phyloP scores from a whole-genome alignment of 2,888 invertebrate species.

The Megastigmus dorsalis region DNA sequence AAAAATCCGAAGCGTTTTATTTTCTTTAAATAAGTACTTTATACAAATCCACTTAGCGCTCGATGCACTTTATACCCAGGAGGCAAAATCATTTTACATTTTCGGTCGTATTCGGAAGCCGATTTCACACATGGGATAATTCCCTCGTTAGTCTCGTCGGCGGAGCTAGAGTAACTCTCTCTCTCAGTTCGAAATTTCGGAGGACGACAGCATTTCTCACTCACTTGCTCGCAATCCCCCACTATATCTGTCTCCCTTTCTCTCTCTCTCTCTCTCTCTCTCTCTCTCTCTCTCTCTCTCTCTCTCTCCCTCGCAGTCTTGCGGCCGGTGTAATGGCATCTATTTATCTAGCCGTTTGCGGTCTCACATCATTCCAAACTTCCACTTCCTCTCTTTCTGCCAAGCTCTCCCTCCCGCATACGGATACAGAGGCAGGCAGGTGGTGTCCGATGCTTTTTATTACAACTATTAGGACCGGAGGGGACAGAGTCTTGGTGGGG shows the following conservation, averaged over 20 bases:
- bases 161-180: not conserved
- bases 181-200: too few species aligned
- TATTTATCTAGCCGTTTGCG: constrained; percentile 59
- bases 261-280: not conserved
- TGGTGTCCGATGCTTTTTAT: too few species aligned
- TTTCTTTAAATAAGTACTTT: too few species aligned
- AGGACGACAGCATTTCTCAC: not conserved
- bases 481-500: not conserved
- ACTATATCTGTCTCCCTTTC: not conserved
- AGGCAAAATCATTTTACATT: constrained; percentile 20
- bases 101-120: not conserved
- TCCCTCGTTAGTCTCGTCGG: constrained; percentile 15
- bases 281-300: constrained; percentile 4
- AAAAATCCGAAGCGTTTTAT: too few species aligned
- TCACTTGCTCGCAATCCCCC: not conserved
- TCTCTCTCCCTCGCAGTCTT: too few species aligned
- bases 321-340: constrained; percentile 60
- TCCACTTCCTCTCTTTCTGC: constrained; percentile 12
- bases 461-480: not conserved
- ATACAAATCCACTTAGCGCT: not conserved
- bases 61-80: too few species aligned
- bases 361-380: constrained; percentile 31
- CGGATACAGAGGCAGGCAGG: too few species aligned
- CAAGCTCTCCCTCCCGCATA: too few species aligned
- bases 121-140: constrained; percentile 19